Base-by-base conservation (phyloP, 2,888 invertebrate genomes). In the Agrochola lota region DNA sequence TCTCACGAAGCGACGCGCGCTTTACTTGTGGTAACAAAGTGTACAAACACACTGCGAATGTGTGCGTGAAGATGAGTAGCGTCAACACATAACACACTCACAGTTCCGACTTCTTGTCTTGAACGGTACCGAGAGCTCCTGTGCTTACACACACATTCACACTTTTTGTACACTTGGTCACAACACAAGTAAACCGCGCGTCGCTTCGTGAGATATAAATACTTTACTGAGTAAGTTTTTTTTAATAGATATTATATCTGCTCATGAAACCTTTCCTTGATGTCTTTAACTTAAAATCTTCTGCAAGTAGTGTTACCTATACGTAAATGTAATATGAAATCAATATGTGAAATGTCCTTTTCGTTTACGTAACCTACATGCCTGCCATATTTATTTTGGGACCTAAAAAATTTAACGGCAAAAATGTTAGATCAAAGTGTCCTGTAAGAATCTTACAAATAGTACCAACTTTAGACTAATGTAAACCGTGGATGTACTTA, bases 401-500 rank as follows among this genome's bases (percentile, higher is more conserved):
- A 30, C 12, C 11, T 9, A 30, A 59, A 57, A 74, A 8, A 11
- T 11, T 15, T 8, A 0, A 26, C 1, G 6, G 6, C 9, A 55
- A 55, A 6, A 63, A 46, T 20, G 8, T 67, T 30, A n/a, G 9
- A 23, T 8, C 2, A 49, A 63, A 35, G 3, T 62, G 9, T 40
- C 30, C 40, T 63, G 11, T 15, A 49, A 81, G 9, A 46, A 46
- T 43, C 26, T 9, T 55, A 35, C 55, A 67, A 8, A 12, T 57
- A 23, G 62, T 23, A 26, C 9, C 12, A 72, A 46, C 59, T 55
- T 66, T 43, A 70, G 9, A 52, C 55, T 70, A 67, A 71, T 52
- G 60, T 76, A 55, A 68, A 74, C 49, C 57, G 40, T 35, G 11
- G 40, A 67, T 49, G 23, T 71, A 57, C 71, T 76, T 64, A 40